Conservation (phyloP, 2,113 vertebrate genomes). For the Gallinago media region DNA sequence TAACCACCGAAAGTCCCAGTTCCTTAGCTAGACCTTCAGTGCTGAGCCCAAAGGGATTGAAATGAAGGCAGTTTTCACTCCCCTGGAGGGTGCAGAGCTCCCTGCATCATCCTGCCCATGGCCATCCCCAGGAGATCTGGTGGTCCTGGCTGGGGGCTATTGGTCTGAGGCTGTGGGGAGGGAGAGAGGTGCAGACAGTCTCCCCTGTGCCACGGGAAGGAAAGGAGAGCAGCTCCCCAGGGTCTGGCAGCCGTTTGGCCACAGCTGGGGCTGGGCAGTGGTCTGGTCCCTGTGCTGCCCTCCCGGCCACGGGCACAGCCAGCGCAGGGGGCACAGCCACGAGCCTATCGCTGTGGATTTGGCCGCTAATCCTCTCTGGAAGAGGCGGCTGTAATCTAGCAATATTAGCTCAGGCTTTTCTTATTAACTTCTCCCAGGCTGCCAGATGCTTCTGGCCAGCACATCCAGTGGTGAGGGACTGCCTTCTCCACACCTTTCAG, state of each 20-base stretch:
- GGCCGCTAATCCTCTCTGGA: not conserved
- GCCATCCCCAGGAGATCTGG: accelerated
- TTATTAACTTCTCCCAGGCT: not conserved
- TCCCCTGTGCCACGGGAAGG: not conserved
- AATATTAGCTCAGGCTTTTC: not conserved
- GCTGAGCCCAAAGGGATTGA: too few relatives aligned
- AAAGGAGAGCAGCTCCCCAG: not conserved
- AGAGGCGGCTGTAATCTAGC: not conserved
- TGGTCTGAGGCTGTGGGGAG: not conserved
- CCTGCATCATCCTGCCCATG: not conserved
- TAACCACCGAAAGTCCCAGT: too few relatives aligned
- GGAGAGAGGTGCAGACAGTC: accelerated
- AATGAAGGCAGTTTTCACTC: too few relatives aligned
- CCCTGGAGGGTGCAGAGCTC: not conserved
- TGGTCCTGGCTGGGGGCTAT: not conserved
- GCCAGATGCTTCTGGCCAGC: not conserved
- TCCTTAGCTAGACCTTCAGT: too few relatives aligned
- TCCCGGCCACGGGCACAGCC: not conserved
- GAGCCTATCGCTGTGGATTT: not conserved
- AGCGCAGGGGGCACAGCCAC: not conserved
- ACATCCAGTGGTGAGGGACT: not conserved
- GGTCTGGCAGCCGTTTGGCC: not conserved
- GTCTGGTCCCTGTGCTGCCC: not conserved
- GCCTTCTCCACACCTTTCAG: not conserved
- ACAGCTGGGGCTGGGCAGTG: not conserved